Evolutionary conservation across 1,140 invertebrate species (phyloP).

Genomic region (Bilobella aurantiaca): DNA sequence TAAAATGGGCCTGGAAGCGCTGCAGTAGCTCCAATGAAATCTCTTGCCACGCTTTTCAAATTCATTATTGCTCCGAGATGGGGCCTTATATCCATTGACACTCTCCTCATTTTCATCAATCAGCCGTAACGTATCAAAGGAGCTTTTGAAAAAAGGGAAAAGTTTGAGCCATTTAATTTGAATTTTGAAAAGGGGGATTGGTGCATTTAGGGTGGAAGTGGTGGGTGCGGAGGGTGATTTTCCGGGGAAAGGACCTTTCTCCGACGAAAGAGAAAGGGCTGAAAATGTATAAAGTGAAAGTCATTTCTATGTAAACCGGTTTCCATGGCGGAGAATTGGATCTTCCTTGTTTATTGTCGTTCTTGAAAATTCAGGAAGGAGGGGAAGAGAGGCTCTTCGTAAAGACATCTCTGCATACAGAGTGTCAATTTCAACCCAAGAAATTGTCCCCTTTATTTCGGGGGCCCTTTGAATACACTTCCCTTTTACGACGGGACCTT

Average conservation of each 20-base stretch:
- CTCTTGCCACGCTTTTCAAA: neutral
- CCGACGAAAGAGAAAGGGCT: neutral
- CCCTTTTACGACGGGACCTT: neutral
- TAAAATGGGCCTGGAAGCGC: neutral
- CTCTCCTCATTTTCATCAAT: too few species aligned
- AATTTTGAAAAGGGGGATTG: too few species aligned
- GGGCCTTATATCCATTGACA: too few species aligned
- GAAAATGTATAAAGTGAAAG: constrained; percentile 1
- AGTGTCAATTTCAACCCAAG: neutral
- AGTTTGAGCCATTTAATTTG: too few species aligned
- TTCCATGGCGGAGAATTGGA: neutral
- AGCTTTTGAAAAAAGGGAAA: too few species aligned
- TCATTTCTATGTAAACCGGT: constrained; percentile 8
- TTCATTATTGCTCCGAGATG: neutral
- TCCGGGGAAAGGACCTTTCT: too few species aligned
- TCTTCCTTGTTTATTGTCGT: constrained; percentile 2
- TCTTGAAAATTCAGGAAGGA: neutral
- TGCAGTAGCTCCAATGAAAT: neutral
- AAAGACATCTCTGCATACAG: constrained; percentile 6
- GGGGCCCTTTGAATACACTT: neutral
- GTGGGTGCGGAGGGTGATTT: too few species aligned
- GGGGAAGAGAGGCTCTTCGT: neutral
- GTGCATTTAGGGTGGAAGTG: too few species aligned
- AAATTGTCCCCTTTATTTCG: neutral
- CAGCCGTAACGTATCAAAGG: too few species aligned